A percentile compares a stretch with the other conserved stretches of the same genome.
phyloP scores from a whole-genome alignment of 2,113 vertebrate genomes.

The Irena cyanogastra region DNA sequence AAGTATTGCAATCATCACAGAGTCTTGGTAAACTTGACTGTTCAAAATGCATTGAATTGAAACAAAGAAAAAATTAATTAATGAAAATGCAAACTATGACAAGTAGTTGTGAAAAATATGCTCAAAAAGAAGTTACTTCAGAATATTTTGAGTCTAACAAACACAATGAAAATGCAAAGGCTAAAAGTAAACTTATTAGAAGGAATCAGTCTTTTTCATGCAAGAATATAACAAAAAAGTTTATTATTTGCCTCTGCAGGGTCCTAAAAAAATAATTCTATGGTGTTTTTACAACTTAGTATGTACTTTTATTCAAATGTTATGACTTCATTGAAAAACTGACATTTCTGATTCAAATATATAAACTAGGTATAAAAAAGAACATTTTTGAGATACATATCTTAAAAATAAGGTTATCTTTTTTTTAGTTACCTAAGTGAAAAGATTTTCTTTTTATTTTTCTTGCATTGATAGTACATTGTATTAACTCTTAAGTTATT shows the following conservation, averaged over 20 bases:
- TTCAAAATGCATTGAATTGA: neutral
- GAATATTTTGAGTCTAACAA: neutral
- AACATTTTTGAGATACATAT: neutral
- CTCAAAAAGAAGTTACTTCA: neutral
- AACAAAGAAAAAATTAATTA: neutral
- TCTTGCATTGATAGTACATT: neutral
- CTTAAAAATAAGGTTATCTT: neutral
- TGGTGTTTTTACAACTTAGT: neutral
- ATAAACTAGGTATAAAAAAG: too few relatives aligned
- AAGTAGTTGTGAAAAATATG: neutral
- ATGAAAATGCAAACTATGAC: neutral
- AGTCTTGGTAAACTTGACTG: neutral
- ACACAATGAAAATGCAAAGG: neutral
- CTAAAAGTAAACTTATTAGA: neutral
- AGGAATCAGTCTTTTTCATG: rapidly evolving
- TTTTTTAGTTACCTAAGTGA: neutral
- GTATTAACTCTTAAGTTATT: neutral
- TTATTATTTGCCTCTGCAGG: neutral
- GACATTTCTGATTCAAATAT: neutral
- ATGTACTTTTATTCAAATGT: neutral
- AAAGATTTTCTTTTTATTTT: neutral
- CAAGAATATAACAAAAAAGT: neutral
- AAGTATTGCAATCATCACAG: neutral
- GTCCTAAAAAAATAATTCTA: neutral
- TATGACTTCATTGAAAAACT: neutral